Conservation (phyloP, 1,140 invertebrate genomes). For the Nixonia krombeini region DNA sequence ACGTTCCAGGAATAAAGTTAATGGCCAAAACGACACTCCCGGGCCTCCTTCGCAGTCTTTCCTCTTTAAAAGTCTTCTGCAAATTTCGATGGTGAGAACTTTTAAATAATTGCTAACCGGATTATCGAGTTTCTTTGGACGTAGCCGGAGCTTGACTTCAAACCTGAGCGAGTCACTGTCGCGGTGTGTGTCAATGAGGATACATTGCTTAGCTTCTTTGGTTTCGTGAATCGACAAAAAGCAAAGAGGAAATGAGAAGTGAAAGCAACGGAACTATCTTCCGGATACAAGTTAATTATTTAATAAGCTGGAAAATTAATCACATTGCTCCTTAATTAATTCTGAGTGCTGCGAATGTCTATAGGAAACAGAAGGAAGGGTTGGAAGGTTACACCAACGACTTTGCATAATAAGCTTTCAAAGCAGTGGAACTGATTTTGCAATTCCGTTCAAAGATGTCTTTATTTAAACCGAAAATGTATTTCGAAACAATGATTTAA, state of each 20-base stretch:
- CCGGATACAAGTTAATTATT: slow-evolving; percentile 44
- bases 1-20: slow-evolving; percentile 18
- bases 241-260: slow-evolving; percentile 8
- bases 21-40: slow-evolving; percentile 32
- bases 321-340: slow-evolving; percentile 45
- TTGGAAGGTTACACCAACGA: slow-evolving; percentile 11
- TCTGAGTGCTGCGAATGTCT: slow-evolving; percentile 19
- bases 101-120: slow-evolving; percentile 35
- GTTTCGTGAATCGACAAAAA: slow-evolving; percentile 5
- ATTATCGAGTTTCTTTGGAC: slow-evolving; percentile 21
- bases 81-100: slow-evolving; percentile 33
- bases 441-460: not conserved
- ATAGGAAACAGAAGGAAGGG: slow-evolving; percentile 17
- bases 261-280: slow-evolving; percentile 10
- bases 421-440: slow-evolving; percentile 16
- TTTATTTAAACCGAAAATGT: too few species aligned
- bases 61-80: slow-evolving; percentile 9
- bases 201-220: slow-evolving; percentile 3
- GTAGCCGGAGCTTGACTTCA: slow-evolving; percentile 14
- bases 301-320: slow-evolving; percentile 52
- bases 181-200: slow-evolving; percentile 10
- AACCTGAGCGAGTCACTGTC: slow-evolving; percentile 7
- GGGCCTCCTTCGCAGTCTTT: slow-evolving; percentile 9
- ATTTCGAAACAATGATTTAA: too few species aligned
- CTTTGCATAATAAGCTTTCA: slow-evolving; percentile 35